Percentiles rank a stretch among this genome's conserved stretches.
phyloP scores from a whole-genome alignment of 2,797 vertebrate genomes.

The Pangasius larnaudii region DNA sequence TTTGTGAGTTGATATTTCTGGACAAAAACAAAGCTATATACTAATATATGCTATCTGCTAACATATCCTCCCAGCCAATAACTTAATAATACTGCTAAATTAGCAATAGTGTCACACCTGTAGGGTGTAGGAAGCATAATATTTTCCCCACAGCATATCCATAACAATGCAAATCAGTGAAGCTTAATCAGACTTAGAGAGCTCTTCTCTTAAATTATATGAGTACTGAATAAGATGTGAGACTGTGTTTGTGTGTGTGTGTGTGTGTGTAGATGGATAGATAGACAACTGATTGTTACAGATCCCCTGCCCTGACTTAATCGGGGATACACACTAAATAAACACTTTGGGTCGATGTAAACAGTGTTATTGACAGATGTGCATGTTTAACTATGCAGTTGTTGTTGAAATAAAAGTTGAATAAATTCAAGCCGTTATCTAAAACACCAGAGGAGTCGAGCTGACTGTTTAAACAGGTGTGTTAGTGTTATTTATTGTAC shows the following conservation, averaged over 20 bases:
- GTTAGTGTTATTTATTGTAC: neutral
- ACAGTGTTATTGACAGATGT: neutral
- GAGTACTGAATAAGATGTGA: neutral
- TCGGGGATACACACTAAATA: neutral
- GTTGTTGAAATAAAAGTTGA: neutral
- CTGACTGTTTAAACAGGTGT: neutral
- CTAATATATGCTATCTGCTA: too few species aligned
- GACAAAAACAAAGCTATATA: neutral
- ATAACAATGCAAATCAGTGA: neutral
- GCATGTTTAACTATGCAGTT: neutral
- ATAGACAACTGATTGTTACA: neutral
- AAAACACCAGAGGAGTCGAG: neutral
- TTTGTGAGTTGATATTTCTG: neutral
- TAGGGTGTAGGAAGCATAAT: neutral
- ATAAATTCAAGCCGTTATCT: neutral
- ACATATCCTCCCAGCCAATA: neutral
- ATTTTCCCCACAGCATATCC: neutral
- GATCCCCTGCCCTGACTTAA: too few species aligned
- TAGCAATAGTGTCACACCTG: neutral
- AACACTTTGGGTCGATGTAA: neutral
- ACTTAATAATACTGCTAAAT: neutral
- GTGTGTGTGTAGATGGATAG: too few species aligned
- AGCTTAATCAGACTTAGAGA: neutral
- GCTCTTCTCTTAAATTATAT: neutral
- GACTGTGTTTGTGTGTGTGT: neutral